These are phyloP conservation scores for Hemicrepidius hirtus DNA, from an alignment of 2,888 invertebrate genomes.

Conservation along the genomic window DNA sequence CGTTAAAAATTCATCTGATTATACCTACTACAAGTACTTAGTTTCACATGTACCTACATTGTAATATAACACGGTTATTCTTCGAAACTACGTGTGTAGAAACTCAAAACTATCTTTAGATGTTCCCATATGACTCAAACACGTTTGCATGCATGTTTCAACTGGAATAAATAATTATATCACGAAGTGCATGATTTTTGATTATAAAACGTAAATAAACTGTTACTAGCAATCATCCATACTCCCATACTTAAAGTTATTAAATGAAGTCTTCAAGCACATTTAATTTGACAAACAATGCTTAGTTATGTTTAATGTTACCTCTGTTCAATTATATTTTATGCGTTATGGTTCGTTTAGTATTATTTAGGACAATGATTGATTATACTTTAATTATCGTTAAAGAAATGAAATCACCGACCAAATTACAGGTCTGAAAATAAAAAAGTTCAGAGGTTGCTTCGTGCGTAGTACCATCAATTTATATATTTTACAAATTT, in stretches of 20 bases:
- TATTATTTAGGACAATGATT: conserved; percentile 49
- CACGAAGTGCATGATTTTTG: neutral
- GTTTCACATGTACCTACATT: conserved; percentile 42
- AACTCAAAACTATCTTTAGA: conserved; percentile 34
- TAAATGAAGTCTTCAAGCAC: conserved; percentile 4
- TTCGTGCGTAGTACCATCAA: conserved; percentile 41
- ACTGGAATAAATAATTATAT: conserved; percentile 31
- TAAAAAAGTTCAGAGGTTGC: conserved; percentile 52
- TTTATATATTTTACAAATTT: too few relatives aligned
- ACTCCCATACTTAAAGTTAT: neutral
- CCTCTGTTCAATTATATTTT: conserved; percentile 30
- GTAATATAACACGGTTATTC: conserved; percentile 43
- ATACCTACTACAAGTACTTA: conserved; percentile 2
- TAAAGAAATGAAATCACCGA: conserved; percentile 53
- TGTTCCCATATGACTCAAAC: conserved; percentile 36
- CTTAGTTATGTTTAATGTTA: conserved; percentile 35
- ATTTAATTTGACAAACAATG: conserved; percentile 33
- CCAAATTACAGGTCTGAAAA: conserved; percentile 55
- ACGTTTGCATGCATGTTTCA: conserved; percentile 32
- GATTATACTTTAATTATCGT: conserved; percentile 54
- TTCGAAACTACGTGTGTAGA: conserved; percentile 46
- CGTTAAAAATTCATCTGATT: conserved; percentile 17
- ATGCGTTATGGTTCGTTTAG: conserved; percentile 35
- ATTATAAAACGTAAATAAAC: conserved; percentile 2
- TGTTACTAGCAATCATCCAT: neutral